Evolutionary conservation across 2,888 invertebrate species (phyloP).

Genomic region (Platypus cylindrus): DNA sequence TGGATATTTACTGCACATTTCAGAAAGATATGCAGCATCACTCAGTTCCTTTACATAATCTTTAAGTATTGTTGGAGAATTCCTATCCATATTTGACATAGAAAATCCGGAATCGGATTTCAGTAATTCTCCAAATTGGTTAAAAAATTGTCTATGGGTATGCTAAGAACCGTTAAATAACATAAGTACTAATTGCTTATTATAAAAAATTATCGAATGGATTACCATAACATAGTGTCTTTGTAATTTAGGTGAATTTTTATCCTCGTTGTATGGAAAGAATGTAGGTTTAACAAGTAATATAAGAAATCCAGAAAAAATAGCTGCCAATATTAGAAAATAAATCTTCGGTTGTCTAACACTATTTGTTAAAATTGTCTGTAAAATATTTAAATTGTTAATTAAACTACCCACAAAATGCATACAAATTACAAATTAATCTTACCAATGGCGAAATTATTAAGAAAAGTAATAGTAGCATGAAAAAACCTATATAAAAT

Average conservation of each 20-base stretch:
- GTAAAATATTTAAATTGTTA: too few species aligned
- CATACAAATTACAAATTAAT: neutral
- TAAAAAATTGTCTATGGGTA: constrained; percentile 24
- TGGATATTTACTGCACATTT: constrained; percentile 25
- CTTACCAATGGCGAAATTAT: constrained; percentile 31
- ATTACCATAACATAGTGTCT: constrained; percentile 37
- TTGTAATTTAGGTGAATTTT: constrained; percentile 49
- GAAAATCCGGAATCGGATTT: constrained; percentile 29
- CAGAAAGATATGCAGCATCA: constrained; percentile 18
- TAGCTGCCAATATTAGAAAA: constrained; percentile 17
- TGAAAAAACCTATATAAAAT: constrained; percentile 33
- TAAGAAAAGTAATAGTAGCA: constrained; percentile 31
- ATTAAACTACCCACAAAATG: too few species aligned
- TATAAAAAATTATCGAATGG: neutral
- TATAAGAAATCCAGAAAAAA: constrained; percentile 30
- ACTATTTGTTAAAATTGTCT: constrained; percentile 19
- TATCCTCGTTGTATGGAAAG: constrained; percentile 55
- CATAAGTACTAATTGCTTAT: too few species aligned
- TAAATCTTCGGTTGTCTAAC: constrained; percentile 22
- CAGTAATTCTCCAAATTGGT: constrained; percentile 21
- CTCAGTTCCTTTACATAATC: constrained; percentile 23
- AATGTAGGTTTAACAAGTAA: constrained; percentile 50
- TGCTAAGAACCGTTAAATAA: too few species aligned
- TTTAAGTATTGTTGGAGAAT: constrained; percentile 28
- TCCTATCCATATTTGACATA: constrained; percentile 29